Conservation (phyloP, 1,140 invertebrate genomes). For the Grapholita molesta region DNA sequence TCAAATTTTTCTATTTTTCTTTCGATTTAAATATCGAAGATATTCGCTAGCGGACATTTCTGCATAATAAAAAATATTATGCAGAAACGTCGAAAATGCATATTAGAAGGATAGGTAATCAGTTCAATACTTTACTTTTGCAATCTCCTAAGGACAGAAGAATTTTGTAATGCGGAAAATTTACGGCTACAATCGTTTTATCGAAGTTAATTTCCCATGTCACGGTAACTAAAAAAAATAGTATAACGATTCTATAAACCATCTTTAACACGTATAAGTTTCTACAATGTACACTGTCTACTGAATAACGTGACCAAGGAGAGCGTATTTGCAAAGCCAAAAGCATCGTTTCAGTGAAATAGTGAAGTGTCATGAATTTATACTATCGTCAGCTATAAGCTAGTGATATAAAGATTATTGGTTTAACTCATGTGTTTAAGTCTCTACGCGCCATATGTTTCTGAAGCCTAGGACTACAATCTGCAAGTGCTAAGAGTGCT, state of each 20-base stretch:
- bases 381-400: too few species aligned
- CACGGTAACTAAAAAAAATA: conserved; percentile 12
- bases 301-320: background rate
- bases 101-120: background rate
- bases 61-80: too few species aligned
- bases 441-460: too few species aligned
- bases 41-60: too few species aligned
- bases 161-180: conserved; percentile 49
- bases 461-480: too few species aligned
- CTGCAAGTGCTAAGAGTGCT: too few species aligned
- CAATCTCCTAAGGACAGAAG: conserved; percentile 46
- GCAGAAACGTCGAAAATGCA: too few species aligned
- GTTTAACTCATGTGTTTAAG: too few species aligned
- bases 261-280: background rate
- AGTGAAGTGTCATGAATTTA: too few species aligned
- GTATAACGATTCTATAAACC: background rate
- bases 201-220: conserved; percentile 32
- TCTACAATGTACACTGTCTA: background rate
- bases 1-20: too few species aligned
- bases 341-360: background rate
- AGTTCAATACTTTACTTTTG: conserved; percentile 36
- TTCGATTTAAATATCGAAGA: too few species aligned
- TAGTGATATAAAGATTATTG: too few species aligned
- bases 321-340: background rate
- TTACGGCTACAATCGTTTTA: conserved; percentile 36